These are phyloP conservation scores for Teleiodes luculella DNA, from an alignment of 2,888 invertebrate genomes.

Conservation along the genomic window DNA sequence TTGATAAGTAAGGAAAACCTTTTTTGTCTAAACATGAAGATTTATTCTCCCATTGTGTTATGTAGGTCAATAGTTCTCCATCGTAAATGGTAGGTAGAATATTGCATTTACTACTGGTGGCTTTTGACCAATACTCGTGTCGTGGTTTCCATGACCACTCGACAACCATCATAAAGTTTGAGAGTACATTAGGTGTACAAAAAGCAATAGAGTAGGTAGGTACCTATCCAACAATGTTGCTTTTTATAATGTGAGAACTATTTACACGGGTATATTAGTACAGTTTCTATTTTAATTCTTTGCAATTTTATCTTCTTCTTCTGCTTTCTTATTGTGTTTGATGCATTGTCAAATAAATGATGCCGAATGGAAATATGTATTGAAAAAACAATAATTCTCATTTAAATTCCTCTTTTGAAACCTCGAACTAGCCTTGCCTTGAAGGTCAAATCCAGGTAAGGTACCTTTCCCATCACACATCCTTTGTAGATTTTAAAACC, in stretches of 20 bases:
- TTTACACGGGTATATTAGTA: no score
- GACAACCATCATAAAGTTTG: background rate
- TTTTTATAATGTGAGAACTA: no score
- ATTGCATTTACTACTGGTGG: conserved; percentile 1
- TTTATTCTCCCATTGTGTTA: conserved; percentile 66
- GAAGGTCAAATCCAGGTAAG: background rate
- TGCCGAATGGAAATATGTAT: no score
- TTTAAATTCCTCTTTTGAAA: no score
- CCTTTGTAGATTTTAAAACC: conserved; percentile 32
- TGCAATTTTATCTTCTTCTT: no score
- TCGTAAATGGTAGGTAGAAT: conserved; percentile 28
- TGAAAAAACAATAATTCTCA: no score
- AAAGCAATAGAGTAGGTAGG: background rate
- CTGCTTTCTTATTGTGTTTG: no score
- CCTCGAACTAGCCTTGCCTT: background rate
- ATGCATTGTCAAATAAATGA: no score
- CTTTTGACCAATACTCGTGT: no score
- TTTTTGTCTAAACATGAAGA: conserved; percentile 60
- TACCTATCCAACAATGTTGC: no score
- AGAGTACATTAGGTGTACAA: background rate
- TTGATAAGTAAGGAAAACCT: conserved; percentile 40
- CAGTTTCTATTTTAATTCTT: no score
- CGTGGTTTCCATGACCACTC: background rate
- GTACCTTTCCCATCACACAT: conserved; percentile 31
- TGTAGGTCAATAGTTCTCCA: conserved; percentile 65